Base-by-base conservation (phyloP, 2,888 invertebrate genomes). In the Polymixis lichenea region DNA sequence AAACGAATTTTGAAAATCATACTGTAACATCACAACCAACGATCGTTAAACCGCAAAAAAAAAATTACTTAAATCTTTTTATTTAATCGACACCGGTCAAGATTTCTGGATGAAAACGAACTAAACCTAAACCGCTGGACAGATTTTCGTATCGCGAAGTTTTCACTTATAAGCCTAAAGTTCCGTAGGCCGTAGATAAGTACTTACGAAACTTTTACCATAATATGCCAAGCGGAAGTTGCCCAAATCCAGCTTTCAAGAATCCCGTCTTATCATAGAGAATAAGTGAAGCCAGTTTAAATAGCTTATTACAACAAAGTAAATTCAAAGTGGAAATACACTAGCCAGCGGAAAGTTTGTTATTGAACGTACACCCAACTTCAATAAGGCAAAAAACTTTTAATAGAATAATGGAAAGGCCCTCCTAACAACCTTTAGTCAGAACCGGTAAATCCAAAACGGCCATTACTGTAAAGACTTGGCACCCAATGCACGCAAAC, bases 401-500 rank as follows among this genome's bases (percentile, higher is more conserved):
- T 9, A n/a, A 61, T 4, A n/a, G 15, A 51, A 60, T 58, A 53
- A 62, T 28, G 6, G 9, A 38, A 70, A 80, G 4, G 8, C 28
- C 22, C 4, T 17, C 22, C n/a, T 28, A 28, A 73, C 32, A 69
- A n/a, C 19, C 6, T 53, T 22, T 0, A 38, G 19, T 19, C n/a
- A 51, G 38, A 68, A 58, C 56, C 28, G 38, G 43, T 69, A 58
- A 68, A 62, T 68, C 28, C 78, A 60, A 83, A 53, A 69, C 53
- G 13, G 46, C 8, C 2, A 22, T 6, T 51, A 46, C 43, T 25
- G 51, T 62, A 38, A 69, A 60, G 8, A 78, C 38, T 72, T 64
- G 28, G 32, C 75, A 81, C 65, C 74, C 68, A 81, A 56, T 38
- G 8, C 65, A 84, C 73, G 74, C 80, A 71, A 58, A 46, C 53